Conservation (phyloP, 1,140 invertebrate species). For the Caenorhabditis elegans region DNA sequence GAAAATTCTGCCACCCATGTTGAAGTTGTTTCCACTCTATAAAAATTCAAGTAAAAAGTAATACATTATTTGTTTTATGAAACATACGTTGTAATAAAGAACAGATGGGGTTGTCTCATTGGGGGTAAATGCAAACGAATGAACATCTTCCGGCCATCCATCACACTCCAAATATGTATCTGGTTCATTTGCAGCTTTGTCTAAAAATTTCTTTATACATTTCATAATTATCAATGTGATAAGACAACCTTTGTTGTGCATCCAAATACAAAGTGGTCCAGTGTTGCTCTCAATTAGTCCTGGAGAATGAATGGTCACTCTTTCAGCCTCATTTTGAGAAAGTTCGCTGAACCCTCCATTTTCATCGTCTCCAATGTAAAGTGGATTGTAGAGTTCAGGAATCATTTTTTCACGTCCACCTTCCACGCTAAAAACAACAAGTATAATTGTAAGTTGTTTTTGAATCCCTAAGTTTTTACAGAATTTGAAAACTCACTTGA, state of each 20-base stretch:
- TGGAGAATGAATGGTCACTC: conserved; percentile 66
- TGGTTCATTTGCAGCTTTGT: conserved; percentile 5
- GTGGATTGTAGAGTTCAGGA: conserved; percentile 85
- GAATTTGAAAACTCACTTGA: conserved; percentile 65
- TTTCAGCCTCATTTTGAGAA: conserved; percentile 78
- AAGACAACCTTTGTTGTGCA: neutral
- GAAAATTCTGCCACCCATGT: conserved; percentile 87
- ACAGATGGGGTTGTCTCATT: conserved; percentile 86
- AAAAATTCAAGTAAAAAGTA: conserved; percentile 55
- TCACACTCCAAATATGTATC: neutral
- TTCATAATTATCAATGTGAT: neutral
- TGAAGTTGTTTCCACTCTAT: conserved; percentile 83
- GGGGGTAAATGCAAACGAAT: conserved; percentile 77
- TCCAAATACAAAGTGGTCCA: neutral
- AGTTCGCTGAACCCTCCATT: conserved; percentile 86
- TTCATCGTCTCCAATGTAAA: conserved; percentile 90
- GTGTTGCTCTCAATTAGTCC: neutral
- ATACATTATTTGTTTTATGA: neutral
- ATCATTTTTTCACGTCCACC: conserved; percentile 78
- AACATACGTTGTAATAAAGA: conserved; percentile 86
- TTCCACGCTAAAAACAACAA: conserved; percentile 78
- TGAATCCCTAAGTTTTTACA: neutral
- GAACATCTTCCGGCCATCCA: conserved; percentile 19
- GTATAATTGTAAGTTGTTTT: too few relatives aligned
- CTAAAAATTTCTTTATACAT: neutral